phyloP scores from a whole-genome alignment of 2,888 invertebrate genomes.

The Deladenus siricidicola region DNA sequence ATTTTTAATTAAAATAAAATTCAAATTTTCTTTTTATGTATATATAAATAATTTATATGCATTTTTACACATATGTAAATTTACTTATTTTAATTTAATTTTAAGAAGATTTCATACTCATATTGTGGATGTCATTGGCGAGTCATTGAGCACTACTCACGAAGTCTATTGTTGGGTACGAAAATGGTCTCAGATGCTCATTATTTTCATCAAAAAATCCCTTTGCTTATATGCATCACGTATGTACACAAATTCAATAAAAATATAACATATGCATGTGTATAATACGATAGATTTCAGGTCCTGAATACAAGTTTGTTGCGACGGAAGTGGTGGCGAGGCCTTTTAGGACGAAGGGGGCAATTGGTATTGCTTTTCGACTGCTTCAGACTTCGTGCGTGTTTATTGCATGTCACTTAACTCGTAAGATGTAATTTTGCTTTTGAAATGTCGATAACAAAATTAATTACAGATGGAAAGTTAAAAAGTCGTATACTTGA shows the following conservation, averaged over 20 bases:
- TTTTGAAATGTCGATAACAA: background rate
- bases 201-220: slow-evolving; percentile 39
- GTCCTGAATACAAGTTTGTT: slow-evolving; percentile 40
- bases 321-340: slow-evolving; percentile 37
- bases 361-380: slow-evolving; percentile 81
- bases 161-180: slow-evolving; percentile 41
- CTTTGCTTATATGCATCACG: slow-evolving; percentile 44
- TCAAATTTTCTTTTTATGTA: no score
- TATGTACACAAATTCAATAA: slow-evolving; percentile 18
- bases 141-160: slow-evolving; percentile 33
- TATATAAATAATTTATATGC: no score
- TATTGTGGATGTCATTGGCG: slow-evolving; percentile 32
- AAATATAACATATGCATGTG: slow-evolving; percentile 1
- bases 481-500: slow-evolving; percentile 39
- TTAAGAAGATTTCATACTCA: slow-evolving; percentile 36
- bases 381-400: slow-evolving; percentile 89
- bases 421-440: slow-evolving; percentile 59
- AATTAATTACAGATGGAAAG: slow-evolving; percentile 31
- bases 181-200: slow-evolving; percentile 49
- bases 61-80: no score
- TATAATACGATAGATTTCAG: slow-evolving; percentile 19
- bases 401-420: slow-evolving; percentile 88
- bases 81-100: no score
- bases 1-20: no score
- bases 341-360: slow-evolving; percentile 71